Base-by-base conservation (phyloP, 2,888 invertebrate genomes). In the Orthosia cruda region DNA sequence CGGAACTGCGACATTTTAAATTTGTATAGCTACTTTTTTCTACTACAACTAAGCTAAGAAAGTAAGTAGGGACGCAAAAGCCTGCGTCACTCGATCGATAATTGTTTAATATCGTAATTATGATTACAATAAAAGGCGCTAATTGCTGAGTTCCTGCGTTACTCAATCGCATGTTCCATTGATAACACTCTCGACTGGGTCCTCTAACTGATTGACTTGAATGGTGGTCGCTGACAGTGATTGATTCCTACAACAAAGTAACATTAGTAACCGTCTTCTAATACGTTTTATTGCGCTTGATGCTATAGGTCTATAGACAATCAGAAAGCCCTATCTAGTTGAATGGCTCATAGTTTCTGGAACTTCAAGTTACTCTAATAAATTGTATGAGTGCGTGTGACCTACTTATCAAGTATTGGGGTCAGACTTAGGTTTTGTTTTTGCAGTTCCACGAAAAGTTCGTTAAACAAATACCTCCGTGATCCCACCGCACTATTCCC, bases 81-180 rank as follows among this genome's bases (percentile, higher is more conserved):
- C 78, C 54, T 77, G 73, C 83, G 79, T 78, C 80, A 80, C 40
- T 62, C 61, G 49, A 64, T 65, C 58, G 55, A 72, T 79, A 79
- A 88, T 87, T 81, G 71, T 81, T 84, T 83, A 80, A 71, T 70
- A 80, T 74, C 64, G 77, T 77, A 80, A 87, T 83, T 77, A 80
- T 64, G 59, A 65, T 79, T 83, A 83, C 75, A 89, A 88, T 89
- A 88, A 89, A 87, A 87, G 87, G 78, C 77, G 80, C 55, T 89
- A 89, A 91, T 91, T 84, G 77, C 71, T 50, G 20, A 88, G 83
- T 88, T 90, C 89, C 89, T 89, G 75, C 15, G 84, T 89, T 89
- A 75, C 88, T 84, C 80, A 90, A 89, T 89, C 80, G 87, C 89
- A 87, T 90, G 88, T 84, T 77, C 70, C 68, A 52, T 86, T 82